Evolutionary conservation across 2,113 vertebrate genomes (phyloP).

Genomic region (Cricetomys ansorgei): DNA sequence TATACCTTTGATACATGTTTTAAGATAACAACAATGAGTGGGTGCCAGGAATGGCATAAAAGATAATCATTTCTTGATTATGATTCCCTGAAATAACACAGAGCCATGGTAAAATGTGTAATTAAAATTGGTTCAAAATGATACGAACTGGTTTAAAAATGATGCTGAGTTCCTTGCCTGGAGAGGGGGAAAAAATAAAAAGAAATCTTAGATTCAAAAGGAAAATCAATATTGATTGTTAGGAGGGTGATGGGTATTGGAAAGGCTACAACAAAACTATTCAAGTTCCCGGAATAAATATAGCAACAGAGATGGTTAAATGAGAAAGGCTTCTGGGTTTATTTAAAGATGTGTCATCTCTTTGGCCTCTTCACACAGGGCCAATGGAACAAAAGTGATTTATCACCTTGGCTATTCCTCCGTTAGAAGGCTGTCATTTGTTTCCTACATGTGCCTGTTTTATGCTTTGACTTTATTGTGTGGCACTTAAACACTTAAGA

Average conservation of each 20-base stretch:
- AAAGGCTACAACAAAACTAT: slow-evolving; percentile 35
- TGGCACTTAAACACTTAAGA: slow-evolving; percentile 58
- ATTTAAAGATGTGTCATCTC: slow-evolving; percentile 63
- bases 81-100: slow-evolving; percentile 51
- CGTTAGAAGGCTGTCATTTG: slow-evolving; percentile 60
- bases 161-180: slow-evolving; percentile 4
- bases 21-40: slow-evolving; percentile 47
- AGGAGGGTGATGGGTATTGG: neutral
- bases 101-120: slow-evolving; percentile 45
- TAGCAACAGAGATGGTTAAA: slow-evolving; percentile 57
- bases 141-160: slow-evolving; percentile 50
- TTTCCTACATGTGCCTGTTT: slow-evolving; percentile 38
- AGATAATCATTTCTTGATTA: slow-evolving; percentile 63
- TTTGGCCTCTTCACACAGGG: slow-evolving; percentile 55
- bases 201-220: slow-evolving; percentile 69
- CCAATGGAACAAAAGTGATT: slow-evolving; percentile 65
- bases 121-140: slow-evolving; percentile 64
- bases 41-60: slow-evolving; percentile 48
- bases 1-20: neutral
- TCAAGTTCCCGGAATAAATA: slow-evolving; percentile 71
- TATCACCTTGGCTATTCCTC: slow-evolving; percentile 43
- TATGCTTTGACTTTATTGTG: slow-evolving; percentile 58
- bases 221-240: slow-evolving; percentile 62
- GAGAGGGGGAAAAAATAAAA: slow-evolving; percentile 57
- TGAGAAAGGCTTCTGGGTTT: slow-evolving; percentile 63